Evolutionary conservation across 2,888 invertebrate genomes (phyloP), one percentile per base, ranked within the genome.

Genomic region (Nesidiocoris tenuis): DNA sequence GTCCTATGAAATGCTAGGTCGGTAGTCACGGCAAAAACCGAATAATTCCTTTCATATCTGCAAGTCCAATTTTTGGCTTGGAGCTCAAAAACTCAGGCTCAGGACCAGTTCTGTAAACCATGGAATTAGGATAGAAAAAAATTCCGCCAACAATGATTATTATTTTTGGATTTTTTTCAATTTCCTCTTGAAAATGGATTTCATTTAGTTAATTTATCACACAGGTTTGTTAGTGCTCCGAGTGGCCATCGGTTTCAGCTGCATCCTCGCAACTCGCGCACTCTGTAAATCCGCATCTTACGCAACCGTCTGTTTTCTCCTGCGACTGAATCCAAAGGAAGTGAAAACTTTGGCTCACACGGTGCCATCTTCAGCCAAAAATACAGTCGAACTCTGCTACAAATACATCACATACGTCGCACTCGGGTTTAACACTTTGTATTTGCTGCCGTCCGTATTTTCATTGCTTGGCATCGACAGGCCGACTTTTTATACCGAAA

Each of bases 401-500:
- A 95, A 94, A 82, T 96, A 92, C 84, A 86, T 94, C 77, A 90
- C 91, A 23, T 95, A 92, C 83, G 89, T 89, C 2, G 86, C 90
- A 82, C 90, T 96, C 61, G 94, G 95, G 0, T 88, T 95, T 80
- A 91, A 90, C 83, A 90, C 91, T 0, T 87, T 91, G 0, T 93
- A 90, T 83, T 83, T 91, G 64, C 87, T 93, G 79, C 96, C 96
- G 0, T 88, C 89, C 80, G 86, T 93, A 25, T 96, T 95, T 84
- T 86, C 89, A 65, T 84, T 90, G 80, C 83, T 96, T 64, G 88
- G 88, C 78, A 93, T 96, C 80, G 91, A 92, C 82, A 84, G 95
- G 81, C 90, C 90, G 0, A 91, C 92, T 0, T 95, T 93, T 85
- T 94, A 93, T 82, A 93, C 92, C 0, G 95, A 95, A 86, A 89